These are phyloP conservation scores for Takifugu bimaculatus DNA, from an alignment of 2,113 vertebrate genomes.

Conservation along the genomic window DNA sequence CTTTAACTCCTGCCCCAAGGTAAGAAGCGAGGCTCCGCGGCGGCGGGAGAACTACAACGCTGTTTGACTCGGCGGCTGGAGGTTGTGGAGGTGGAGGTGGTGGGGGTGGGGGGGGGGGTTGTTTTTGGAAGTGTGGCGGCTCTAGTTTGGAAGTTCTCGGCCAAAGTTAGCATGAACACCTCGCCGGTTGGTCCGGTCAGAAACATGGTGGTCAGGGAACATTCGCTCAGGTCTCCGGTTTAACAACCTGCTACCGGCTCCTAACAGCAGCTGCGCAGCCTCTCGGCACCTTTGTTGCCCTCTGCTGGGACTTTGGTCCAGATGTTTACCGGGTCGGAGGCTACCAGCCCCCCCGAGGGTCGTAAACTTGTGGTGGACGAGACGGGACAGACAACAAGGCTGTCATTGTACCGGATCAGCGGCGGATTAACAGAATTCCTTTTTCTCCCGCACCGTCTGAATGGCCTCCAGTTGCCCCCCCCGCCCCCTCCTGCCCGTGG, in stretches of 20 bases:
- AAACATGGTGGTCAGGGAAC: neutral
- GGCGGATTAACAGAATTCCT: constrained; percentile 79
- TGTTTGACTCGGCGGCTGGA: neutral
- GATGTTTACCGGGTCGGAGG: no score
- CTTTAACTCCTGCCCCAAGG: constrained; percentile 28
- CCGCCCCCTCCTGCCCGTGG: constrained; percentile 25
- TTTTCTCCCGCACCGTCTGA: constrained; percentile 67
- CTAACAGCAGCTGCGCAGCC: neutral
- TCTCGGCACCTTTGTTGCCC: neutral
- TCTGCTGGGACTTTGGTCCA: no score
- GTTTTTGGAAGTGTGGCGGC: neutral
- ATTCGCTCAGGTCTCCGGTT: constrained; percentile 15
- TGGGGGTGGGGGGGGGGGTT: neutral
- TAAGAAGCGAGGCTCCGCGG: constrained; percentile 39
- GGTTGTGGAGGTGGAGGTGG: neutral
- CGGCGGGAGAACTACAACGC: constrained; percentile 9
- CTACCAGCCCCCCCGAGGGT: constrained; percentile 17
- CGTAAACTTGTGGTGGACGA: constrained; percentile 66
- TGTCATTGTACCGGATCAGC: constrained; percentile 78
- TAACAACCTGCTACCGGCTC: neutral
- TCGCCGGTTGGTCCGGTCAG: neutral
- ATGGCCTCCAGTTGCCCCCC: constrained; percentile 58
- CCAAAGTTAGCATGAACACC: neutral
- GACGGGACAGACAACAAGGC: constrained; percentile 79
- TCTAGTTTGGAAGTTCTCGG: neutral